phyloP scores from a whole-genome alignment of 2,797 vertebrate genomes.

The Orestias chungarensis region DNA sequence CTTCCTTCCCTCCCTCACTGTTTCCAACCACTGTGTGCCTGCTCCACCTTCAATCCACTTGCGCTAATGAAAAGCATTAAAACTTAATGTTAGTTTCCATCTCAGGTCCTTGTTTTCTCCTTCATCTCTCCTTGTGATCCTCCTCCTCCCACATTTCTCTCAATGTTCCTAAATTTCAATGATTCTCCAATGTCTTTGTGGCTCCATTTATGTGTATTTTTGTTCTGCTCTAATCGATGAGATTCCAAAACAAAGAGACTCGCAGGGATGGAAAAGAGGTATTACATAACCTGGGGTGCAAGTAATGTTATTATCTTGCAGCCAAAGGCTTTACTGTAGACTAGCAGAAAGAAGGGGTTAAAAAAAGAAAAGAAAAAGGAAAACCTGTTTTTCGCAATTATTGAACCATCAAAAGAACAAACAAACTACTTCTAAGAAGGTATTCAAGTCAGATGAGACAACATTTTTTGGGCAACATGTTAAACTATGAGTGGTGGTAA shows the following conservation, averaged over 20 bases:
- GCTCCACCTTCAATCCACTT: conserved; percentile 33
- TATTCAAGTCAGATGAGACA: no score
- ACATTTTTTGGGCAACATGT: no score
- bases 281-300: neutral
- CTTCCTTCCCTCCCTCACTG: conserved; percentile 17
- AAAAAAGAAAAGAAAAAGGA: neutral
- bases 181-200: conserved; percentile 45
- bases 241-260: conserved; percentile 34
- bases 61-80: conserved; percentile 69
- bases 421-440: no score
- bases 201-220: conserved; percentile 36
- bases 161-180: conserved; percentile 49
- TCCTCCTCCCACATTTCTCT: conserved; percentile 48
- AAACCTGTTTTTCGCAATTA: neutral
- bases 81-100: conserved; percentile 78
- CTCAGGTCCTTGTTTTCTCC: conserved; percentile 46
- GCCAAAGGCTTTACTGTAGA: neutral
- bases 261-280: neutral
- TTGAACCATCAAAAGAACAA: no score
- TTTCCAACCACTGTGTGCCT: conserved; percentile 40
- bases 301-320: neutral
- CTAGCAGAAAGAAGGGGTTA: neutral
- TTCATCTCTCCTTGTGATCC: neutral
- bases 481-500: no score
- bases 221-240: conserved; percentile 10